Conservation (phyloP, 2,888 invertebrate genomes). For the Eremobia ochroleuca region DNA sequence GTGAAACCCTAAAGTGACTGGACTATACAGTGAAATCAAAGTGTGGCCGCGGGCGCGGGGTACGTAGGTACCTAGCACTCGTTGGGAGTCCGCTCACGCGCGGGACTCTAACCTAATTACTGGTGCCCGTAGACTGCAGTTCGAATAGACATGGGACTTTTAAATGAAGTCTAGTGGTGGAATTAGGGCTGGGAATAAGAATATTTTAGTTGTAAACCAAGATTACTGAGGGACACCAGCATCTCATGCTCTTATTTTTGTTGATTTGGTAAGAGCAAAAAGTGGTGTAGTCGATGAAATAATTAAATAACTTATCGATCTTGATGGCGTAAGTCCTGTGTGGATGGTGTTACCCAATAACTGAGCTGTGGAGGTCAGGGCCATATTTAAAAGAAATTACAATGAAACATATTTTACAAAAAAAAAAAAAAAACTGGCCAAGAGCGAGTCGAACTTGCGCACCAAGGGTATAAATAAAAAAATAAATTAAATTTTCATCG, state of each 20-base stretch:
- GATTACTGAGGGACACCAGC: background rate
- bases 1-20: too few species aligned
- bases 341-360: background rate
- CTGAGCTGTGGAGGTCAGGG: background rate
- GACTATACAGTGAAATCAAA: constrained; percentile 78
- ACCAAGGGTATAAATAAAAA: too few species aligned
- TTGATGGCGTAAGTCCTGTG: background rate
- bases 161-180: background rate
- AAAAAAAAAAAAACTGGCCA: background rate
- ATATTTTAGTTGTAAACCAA: background rate
- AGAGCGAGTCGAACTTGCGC: too few species aligned
- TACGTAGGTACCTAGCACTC: constrained; percentile 43
- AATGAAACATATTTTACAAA: background rate
- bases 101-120: constrained; percentile 73
- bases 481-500: too few species aligned
- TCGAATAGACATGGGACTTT: constrained; percentile 42
- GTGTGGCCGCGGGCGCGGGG: constrained; percentile 75
- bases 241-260: background rate
- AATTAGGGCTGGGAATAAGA: background rate
- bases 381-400: background rate
- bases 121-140: constrained; percentile 67
- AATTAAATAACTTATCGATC: background rate
- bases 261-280: background rate
- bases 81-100: constrained; percentile 68
- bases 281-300: background rate